Evolutionary conservation across 2,888 invertebrate species (phyloP).

Genomic region (Smittia sp.): DNA sequence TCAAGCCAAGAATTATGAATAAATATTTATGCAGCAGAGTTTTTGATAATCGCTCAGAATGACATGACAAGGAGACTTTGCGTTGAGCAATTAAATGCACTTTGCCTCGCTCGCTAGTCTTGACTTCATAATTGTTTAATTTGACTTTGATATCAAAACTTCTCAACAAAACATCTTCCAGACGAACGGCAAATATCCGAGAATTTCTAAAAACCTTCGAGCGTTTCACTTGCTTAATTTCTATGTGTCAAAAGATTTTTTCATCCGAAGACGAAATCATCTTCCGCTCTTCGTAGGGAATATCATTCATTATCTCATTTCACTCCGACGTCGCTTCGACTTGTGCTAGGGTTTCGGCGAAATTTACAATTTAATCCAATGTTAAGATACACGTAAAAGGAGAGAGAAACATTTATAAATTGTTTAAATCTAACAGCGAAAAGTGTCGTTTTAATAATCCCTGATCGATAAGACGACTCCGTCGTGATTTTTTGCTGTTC

Average conservation of each 20-base stretch:
- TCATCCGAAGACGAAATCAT: neutral
- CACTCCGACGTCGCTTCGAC: neutral
- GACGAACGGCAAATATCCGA: neutral
- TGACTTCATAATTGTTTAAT: slow-evolving; percentile 7
- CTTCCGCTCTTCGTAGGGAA: neutral
- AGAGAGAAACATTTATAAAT: neutral
- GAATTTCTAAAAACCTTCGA: neutral
- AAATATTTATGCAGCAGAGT: too few relatives aligned
- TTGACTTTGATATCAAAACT: neutral
- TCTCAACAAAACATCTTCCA: neutral
- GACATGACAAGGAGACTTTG: too few relatives aligned
- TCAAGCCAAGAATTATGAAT: too few relatives aligned
- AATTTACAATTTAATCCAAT: slow-evolving; percentile 21
- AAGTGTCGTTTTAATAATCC: neutral
- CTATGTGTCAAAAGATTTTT: slow-evolving; percentile 2
- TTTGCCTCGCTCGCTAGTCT: neutral
- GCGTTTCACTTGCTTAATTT: slow-evolving; percentile 5
- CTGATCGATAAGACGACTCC: slow-evolving; percentile 27
- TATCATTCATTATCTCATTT: neutral
- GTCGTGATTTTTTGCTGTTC: neutral
- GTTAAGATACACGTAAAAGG: neutral
- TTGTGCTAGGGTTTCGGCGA: neutral
- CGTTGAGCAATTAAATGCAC: neutral
- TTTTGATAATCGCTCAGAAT: too few relatives aligned
- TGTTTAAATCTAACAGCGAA: slow-evolving; percentile 1